A percentile compares a stretch with the other conserved stretches of the same genome.
Evolutionary conservation across 2,797 vertebrate genomes (phyloP).

Genomic region (Threskiornis aethiopicus): DNA sequence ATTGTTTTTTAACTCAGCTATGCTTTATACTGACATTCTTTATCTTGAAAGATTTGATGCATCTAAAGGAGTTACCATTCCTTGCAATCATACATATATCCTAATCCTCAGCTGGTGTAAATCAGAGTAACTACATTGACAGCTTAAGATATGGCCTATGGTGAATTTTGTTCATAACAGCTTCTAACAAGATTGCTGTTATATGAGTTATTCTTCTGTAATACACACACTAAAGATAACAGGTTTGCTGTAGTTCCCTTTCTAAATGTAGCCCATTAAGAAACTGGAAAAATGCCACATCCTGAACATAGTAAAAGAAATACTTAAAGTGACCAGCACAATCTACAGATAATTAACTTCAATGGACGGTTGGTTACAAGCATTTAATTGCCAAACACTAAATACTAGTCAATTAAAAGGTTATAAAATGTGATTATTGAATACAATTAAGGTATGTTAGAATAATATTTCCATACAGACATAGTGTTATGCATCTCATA

Average conservation of each 20-base stretch:
- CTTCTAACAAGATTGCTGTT: not conserved
- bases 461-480: not conserved
- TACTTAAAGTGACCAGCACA: not conserved
- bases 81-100: not conserved
- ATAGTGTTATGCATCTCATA: not conserved
- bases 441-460: not conserved
- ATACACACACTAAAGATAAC: not conserved
- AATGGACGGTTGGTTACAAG: not conserved
- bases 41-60: constrained; percentile 1
- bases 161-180: not conserved
- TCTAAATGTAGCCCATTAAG: not conserved
- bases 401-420: constrained; percentile 8
- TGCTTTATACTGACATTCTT: not conserved
- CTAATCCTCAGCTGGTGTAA: constrained; percentile 7
- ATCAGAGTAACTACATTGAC: not conserved
- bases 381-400: not conserved
- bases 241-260: not conserved
- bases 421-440: constrained; percentile 21
- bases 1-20: not conserved
- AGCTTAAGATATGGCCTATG: not conserved
- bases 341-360: constrained; percentile 1
- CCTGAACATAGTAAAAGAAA: not conserved
- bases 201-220: constrained; percentile 6
- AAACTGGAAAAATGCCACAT: not conserved
- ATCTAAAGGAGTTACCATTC: not conserved